Base-by-base conservation (phyloP, 2,113 vertebrate genomes). In the Neogobius melanostomus region DNA sequence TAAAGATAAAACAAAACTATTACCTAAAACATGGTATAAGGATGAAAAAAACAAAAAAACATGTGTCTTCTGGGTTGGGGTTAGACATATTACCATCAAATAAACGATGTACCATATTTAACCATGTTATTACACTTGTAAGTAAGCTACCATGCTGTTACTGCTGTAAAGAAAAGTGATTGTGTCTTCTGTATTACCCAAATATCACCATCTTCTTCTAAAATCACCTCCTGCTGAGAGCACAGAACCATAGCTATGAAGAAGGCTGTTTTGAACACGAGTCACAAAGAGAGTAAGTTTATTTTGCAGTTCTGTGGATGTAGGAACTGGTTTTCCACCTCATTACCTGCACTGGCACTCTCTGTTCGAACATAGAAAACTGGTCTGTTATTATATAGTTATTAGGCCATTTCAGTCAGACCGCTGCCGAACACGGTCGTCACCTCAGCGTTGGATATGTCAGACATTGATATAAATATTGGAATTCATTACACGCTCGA, bases 331-430 rank as follows among this genome's bases (percentile, higher is more conserved):
- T 46, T 46, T 63, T 46, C 62, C 67, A n/a, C 63, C 61, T 66
- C 63, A 74, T 74, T 70, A 57, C 50, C 64, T 73, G 43, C 15
- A 6, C 48, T 68, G 8, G 15, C 64, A 43, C 48, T 79, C 45
- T 54, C 44, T 28, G 36, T 17, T 49, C 66, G 65, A 64, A 73
- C 64, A 74, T 66, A 54, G 11, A n/a, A 5, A 28, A 66, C 48
- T 62, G 21, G 53, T 56, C 36, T 36, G 8, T 28, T 15, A 64
- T 68, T 50, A 49, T 74, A 49, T 66, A 54, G 56, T 44, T 49
- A 69, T 69, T 62, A n/a, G 7, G 43, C 44, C 62, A 63, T 64
- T 64, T 63, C 43, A 45, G 42, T 60, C 21, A 12, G 12, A 57
- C 51, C 49, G 52, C 21, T 48, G 28, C 9, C 15, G 28, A 57